Evolutionary conservation across 2,888 invertebrate species (phyloP).

Genomic region (Keiferia lycopersicella): DNA sequence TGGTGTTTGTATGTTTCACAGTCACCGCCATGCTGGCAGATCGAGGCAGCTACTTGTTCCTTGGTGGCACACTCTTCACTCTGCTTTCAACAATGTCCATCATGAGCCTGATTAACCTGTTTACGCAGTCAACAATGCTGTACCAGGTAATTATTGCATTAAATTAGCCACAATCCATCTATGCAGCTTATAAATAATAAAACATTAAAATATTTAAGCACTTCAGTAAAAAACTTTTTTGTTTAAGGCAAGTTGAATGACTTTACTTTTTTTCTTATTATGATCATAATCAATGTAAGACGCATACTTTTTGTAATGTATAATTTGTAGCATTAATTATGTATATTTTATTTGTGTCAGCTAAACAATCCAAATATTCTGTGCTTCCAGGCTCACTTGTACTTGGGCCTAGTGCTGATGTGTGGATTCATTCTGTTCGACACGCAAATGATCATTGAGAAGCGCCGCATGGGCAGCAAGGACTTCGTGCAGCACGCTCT

Average conservation of each 20-base stretch:
- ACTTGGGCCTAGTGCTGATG: slow-evolving; percentile 94
- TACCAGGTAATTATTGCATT: slow-evolving; percentile 83
- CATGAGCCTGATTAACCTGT: slow-evolving; percentile 90
- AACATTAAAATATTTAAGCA: too few species aligned
- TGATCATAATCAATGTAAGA: too few species aligned
- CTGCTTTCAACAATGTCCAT: slow-evolving; percentile 89
- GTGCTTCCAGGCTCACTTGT: slow-evolving; percentile 86
- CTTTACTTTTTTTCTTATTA: too few species aligned
- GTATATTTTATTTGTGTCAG: neutral
- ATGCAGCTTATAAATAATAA: too few species aligned
- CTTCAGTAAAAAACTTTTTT: neutral
- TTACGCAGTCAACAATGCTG: slow-evolving; percentile 90
- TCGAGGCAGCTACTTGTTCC: slow-evolving; percentile 92
- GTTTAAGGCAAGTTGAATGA: neutral
- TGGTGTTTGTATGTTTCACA: slow-evolving; percentile 96
- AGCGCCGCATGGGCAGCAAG: slow-evolving; percentile 92
- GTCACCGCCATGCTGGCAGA: slow-evolving; percentile 93
- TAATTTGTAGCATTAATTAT: neutral
- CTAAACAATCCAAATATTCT: neutral
- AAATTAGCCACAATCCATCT: neutral
- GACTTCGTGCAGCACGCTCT: slow-evolving; percentile 96
- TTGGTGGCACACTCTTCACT: slow-evolving; percentile 94
- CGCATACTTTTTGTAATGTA: too few species aligned
- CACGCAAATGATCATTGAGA: slow-evolving; percentile 98
- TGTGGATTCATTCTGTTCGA: slow-evolving; percentile 98